phyloP scores from a whole-genome alignment of 2,113 vertebrate genomes.

The Odobenus rosmarus region DNA sequence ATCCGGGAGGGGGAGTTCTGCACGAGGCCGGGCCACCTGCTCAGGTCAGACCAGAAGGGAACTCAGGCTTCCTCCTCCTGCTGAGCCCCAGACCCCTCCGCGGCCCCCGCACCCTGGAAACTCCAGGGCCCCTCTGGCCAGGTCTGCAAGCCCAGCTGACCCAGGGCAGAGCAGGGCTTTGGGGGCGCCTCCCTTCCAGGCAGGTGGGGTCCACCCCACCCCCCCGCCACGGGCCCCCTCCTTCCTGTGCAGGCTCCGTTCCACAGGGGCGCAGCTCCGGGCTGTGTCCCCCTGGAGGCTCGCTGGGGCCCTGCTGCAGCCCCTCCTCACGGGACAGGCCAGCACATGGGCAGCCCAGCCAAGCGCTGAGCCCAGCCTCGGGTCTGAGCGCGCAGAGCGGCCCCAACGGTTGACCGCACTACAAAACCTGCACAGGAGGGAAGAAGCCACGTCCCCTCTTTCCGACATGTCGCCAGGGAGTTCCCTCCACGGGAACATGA shows the following conservation, averaged over 20 bases:
- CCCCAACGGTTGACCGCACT: not conserved
- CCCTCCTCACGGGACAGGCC: slow-evolving; percentile 55
- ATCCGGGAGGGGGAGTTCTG: not conserved
- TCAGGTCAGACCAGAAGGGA: not conserved
- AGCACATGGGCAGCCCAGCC: not conserved
- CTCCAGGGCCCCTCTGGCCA: not conserved
- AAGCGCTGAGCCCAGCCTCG: not conserved
- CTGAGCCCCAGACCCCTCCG: not conserved
- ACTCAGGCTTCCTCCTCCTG: not conserved
- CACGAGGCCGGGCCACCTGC: not conserved
- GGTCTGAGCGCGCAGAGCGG: not conserved
- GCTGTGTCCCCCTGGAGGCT: slow-evolving; percentile 67
- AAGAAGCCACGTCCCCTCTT: no score
- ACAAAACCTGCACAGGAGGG: not conserved
- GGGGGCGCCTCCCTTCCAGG: not conserved
- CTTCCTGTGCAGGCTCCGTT: not conserved
- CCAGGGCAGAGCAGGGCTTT: not conserved
- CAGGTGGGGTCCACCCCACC: not conserved
- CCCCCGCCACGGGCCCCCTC: not conserved
- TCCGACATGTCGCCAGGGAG: not conserved
- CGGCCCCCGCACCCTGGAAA: not conserved
- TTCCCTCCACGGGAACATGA: accelerated
- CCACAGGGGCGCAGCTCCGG: slow-evolving; percentile 64
- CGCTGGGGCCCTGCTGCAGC: not conserved
- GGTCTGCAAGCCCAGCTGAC: not conserved